These are phyloP conservation scores for Philotrypesis tridentata DNA, from an alignment of 1,140 invertebrate genomes.

Conservation along the genomic window DNA sequence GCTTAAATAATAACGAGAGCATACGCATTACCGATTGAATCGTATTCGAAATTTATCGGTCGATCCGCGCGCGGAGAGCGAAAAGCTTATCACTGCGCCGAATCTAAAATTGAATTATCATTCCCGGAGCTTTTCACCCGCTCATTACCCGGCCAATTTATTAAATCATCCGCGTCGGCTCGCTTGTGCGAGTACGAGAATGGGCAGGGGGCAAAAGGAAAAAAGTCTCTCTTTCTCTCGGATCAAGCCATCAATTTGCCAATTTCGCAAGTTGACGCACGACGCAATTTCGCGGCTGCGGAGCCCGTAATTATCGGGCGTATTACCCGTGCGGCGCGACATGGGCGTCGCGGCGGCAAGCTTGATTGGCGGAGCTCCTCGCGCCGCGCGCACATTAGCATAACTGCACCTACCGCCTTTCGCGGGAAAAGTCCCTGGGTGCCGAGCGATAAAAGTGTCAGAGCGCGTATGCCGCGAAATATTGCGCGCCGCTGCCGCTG, in stretches of 20 bases:
- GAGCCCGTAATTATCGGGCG: constrained; percentile 39
- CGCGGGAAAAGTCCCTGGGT: constrained; percentile 29
- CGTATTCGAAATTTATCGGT: neutral
- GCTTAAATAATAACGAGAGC: neutral
- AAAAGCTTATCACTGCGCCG: neutral
- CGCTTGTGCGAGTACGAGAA: neutral
- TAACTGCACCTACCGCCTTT: constrained; percentile 54
- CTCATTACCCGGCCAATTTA: constrained; percentile 43
- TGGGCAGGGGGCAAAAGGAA: neutral
- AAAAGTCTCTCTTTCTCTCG: too few relatives aligned
- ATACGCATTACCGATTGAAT: neutral
- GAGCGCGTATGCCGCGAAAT: neutral
- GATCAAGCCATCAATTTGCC: constrained; percentile 44
- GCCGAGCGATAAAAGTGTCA: constrained; percentile 19
- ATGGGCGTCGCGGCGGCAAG: constrained; percentile 38
- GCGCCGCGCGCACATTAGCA: constrained; percentile 32
- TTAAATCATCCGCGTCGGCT: constrained; percentile 31
- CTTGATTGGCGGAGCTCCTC: constrained; percentile 43
- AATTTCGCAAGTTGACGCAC: constrained; percentile 41
- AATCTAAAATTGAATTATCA: constrained; percentile 44
- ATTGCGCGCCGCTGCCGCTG: neutral
- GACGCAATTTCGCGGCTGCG: constrained; percentile 16
- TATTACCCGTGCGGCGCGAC: constrained; percentile 41
- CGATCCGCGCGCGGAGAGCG: neutral
- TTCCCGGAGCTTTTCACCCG: neutral